A percentile compares a stretch with the other conserved stretches of the same genome.
Evolutionary conservation across 2,113 vertebrate species (phyloP).

Genomic region (Orycteropus afer): DNA sequence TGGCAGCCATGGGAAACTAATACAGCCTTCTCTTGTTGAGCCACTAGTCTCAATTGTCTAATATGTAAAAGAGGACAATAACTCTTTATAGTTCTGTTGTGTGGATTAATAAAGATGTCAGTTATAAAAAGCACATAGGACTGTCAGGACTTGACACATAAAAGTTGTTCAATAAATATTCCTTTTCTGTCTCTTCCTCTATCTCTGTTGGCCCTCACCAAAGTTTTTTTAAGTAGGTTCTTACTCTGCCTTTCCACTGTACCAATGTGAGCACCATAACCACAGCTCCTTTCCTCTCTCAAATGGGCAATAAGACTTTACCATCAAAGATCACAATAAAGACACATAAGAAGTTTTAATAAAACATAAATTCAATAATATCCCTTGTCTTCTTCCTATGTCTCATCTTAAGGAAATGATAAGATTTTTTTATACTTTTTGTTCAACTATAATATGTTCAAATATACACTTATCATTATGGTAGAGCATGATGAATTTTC

Average conservation of each 20-base stretch:
- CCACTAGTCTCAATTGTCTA: not conserved
- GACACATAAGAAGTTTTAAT: not conserved
- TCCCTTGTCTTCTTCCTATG: not conserved
- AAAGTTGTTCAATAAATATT: not conserved
- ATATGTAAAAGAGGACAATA: not conserved
- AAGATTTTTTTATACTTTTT: not conserved
- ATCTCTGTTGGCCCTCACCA: not conserved
- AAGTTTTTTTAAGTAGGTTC: not conserved
- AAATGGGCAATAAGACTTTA: not conserved
- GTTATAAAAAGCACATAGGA: not conserved
- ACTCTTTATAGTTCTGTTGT: not conserved
- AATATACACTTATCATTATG: not conserved
- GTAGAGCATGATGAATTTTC: not conserved
- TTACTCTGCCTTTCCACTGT: not conserved
- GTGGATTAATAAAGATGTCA: not conserved
- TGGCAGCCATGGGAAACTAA: not conserved
- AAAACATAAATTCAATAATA: not conserved
- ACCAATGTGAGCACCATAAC: not conserved
- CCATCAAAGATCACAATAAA: not conserved
- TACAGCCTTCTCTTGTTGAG: not conserved
- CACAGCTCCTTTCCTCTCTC: not conserved
- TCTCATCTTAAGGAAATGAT: not conserved
- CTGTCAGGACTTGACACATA: not conserved
- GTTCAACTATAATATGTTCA: not conserved
- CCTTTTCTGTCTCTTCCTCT: not conserved